Evolutionary conservation across 2,888 invertebrate genomes (phyloP), one percentile per base, ranked within the genome.

Genomic region (Chloroclystis v-ata): DNA sequence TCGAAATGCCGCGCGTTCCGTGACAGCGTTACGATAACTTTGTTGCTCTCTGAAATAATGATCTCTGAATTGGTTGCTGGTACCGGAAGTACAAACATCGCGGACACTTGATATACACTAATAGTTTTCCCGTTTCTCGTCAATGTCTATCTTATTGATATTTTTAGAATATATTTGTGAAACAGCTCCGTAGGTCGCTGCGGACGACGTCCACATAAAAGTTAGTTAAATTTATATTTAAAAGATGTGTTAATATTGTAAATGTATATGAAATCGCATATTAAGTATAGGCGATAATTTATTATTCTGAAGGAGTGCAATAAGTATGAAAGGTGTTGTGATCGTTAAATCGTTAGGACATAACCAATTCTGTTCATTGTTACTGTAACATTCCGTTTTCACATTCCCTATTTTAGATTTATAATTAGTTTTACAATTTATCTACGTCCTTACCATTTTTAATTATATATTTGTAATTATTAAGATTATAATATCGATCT

Each of bases 181-280:
- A 67, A 63, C 65, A 65, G 55, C 58, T 65, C 65, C 63, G 66
- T 58, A 60, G 61, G 59, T 60, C 63, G 59, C 61, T 51, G 57
- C 71, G 66, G 69, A 73, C 74, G 77, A 70, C 72, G 80, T 80
- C 81, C 79, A 73, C 71, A 63, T 69, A 49, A 59, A 62, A 66
- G 78, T 81, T 86, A 87, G 85, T 82, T 79, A 82, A 86, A 86
- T 84, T 84, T 80, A 82, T 83, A 84, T 82, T 82, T 76, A 79
- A 74, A 75, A 81, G 73, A 84, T 82, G 79, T 83, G 84, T 83
- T 85, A 80, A 85, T 84, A 85, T 81, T 85, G 83, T 82, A 85
- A 83, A 86, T 85, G 82, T 85, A 82, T 83, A 82, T 80, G 78
- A 68, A 71, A 75, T 79, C 82, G 78, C 77, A 69, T 73, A 66